Evolutionary conservation across 92 coral and sea anemone genomes (phyloP).

Genomic region (Virgularia gustaviana): DNA sequence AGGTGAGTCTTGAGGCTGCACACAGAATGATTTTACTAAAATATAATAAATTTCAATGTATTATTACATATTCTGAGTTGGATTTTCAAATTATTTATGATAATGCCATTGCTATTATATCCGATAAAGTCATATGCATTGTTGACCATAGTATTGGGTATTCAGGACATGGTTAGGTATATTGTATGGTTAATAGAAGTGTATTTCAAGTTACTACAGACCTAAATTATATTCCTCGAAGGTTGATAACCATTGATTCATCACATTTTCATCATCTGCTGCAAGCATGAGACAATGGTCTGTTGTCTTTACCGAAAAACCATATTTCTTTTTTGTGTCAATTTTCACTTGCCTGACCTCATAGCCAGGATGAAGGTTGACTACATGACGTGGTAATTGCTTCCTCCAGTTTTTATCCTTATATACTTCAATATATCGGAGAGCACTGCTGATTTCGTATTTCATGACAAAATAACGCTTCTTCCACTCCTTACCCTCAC

Average conservation of each 20-base stretch:
- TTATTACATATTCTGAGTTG: neutral
- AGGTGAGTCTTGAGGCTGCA: constrained; percentile 69
- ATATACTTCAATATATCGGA: constrained; percentile 76
- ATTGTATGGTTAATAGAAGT: neutral
- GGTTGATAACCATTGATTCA: constrained; percentile 67
- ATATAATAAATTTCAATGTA: neutral
- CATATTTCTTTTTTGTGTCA: constrained; percentile 71
- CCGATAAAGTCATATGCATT: too few species aligned
- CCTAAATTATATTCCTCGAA: constrained; percentile 87
- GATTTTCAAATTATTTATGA: too few species aligned
- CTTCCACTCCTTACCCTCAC: constrained; percentile 87
- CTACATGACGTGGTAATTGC: constrained; percentile 80
- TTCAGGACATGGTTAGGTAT: too few species aligned
- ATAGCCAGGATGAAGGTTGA: constrained; percentile 84
- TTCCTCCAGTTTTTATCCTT: constrained; percentile 77
- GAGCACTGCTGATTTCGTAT: constrained; percentile 71
- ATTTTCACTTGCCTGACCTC: constrained; percentile 58
- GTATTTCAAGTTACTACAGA: constrained; percentile 50
- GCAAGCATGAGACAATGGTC: constrained; percentile 83
- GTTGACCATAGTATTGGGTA: too few species aligned
- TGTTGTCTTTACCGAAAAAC: constrained; percentile 80
- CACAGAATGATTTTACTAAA: constrained; percentile 82
- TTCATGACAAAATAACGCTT: constrained; percentile 88
- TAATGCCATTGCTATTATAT: too few species aligned
- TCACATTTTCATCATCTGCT: constrained; percentile 71